Percentiles rank a stretch among this genome's conserved stretches.
Conservation (phyloP, 2,888 invertebrate species). For the Rhaphigaster nebulosa region DNA sequence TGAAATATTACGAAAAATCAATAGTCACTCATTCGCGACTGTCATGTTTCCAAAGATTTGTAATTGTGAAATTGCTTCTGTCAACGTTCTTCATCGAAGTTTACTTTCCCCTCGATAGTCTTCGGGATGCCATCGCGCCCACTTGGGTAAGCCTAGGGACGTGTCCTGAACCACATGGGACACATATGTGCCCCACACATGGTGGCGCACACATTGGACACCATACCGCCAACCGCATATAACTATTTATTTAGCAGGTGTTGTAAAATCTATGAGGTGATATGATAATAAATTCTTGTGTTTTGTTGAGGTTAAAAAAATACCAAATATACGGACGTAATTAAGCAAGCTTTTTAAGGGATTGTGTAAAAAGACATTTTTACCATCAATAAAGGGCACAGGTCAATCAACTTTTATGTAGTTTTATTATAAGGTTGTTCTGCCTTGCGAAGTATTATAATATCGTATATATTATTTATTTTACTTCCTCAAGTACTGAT, state of each 20-base stretch:
- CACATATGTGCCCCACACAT: constrained; percentile 16
- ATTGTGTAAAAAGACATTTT: too few relatives aligned
- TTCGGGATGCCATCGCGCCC: not conserved
- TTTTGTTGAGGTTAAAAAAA: too few relatives aligned
- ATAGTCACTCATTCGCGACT: not conserved
- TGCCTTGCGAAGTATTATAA: too few relatives aligned
- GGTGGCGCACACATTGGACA: not conserved
- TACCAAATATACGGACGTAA: too few relatives aligned
- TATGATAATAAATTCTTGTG: too few relatives aligned
- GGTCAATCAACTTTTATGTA: too few relatives aligned
- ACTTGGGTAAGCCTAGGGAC: not conserved
- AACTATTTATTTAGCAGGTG: not conserved
- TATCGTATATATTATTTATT: too few relatives aligned
- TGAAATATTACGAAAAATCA: not conserved
- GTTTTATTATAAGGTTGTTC: too few relatives aligned
- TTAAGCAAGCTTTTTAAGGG: too few relatives aligned
- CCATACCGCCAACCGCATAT: not conserved
- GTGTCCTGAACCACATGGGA: constrained; percentile 1
- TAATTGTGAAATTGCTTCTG: not conserved
- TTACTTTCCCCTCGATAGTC: not conserved
- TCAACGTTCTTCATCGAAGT: not conserved
- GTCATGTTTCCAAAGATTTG: not conserved
- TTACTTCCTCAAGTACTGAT: too few relatives aligned
- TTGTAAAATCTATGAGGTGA: not conserved
- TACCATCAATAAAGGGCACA: too few relatives aligned